Base-by-base conservation (phyloP, 2,113 vertebrate genomes). In the Corythornis madagascariensis region DNA sequence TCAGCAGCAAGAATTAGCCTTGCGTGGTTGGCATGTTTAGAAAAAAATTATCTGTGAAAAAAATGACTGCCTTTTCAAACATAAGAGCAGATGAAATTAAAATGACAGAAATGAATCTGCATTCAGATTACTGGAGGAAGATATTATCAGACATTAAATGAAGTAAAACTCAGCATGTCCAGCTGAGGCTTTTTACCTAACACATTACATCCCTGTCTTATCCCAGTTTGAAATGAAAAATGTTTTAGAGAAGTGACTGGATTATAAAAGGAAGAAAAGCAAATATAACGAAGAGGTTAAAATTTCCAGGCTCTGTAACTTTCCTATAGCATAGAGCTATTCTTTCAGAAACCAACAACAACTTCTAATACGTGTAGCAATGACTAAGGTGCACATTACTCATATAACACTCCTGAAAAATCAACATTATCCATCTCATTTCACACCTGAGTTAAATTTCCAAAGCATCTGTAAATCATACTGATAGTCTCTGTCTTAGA, bases 311-410 rank as follows among this genome's bases (percentile, higher is more conserved):
- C 14, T 31, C 26, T 84, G 16, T 82, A 73, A 86, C 64, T 31
- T 80, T 90, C 25, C n/a, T 48, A 3, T 50, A 78, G 59, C 14
- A 67, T 13, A 21, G 20, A 83, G 40, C 38, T 67, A 7, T 48
- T 90, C 79, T 89, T 74, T 88, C 72, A 91, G 17, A 91, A 91
- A 88, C 25, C 35, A 69, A 57, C 74, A 89, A 75, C 61, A 87
- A 83, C 48, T 92, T 86, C 43, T 59, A 76, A 63, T 42, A 70
- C 0, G 4, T 29, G 50, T n/a, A 80, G 33, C 43, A 82, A 64
- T 73, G 93, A 94, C 9, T 4, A 89, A 72, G 28, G 57, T 64
- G 42, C 31, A 75, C 35, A 50, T 77, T 78, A 90, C 20, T 86
- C 33, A 28, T 29, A 77, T 64, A 55, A 63, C 7, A 9, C 48